Percentiles rank a stretch among this genome's conserved stretches.
Evolutionary conservation across 2,888 invertebrate species (phyloP).

Genomic region (Apamea monoglypha): DNA sequence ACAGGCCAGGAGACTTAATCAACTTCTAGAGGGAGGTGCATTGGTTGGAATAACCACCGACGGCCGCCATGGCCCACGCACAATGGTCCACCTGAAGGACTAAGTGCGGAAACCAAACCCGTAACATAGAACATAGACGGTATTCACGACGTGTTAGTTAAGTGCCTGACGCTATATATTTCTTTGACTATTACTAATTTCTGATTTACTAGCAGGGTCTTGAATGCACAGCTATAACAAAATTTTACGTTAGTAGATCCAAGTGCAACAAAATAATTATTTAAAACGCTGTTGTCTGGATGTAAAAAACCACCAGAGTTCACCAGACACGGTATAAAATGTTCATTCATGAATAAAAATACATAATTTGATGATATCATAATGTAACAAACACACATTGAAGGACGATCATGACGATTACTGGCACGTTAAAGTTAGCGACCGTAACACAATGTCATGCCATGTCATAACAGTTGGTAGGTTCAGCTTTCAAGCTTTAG

Average conservation of each 20-base stretch:
- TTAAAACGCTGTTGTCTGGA: neutral
- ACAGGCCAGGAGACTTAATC: too few species aligned
- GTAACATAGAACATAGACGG: too few species aligned
- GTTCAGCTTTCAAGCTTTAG: neutral
- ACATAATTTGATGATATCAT: slow-evolving; percentile 24
- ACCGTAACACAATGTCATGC: slow-evolving; percentile 10
- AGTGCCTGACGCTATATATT: neutral
- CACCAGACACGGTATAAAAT: slow-evolving; percentile 11
- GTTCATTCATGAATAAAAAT: slow-evolving; percentile 44
- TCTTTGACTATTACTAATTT: neutral
- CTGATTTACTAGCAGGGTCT: neutral
- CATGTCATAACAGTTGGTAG: neutral
- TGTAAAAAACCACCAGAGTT: neutral
- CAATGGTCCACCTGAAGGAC: too few species aligned
- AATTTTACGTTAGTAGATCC: neutral
- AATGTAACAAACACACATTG: slow-evolving; percentile 22
- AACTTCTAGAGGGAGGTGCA: too few species aligned
- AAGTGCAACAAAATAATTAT: neutral
- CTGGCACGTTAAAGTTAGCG: slow-evolving; percentile 7
- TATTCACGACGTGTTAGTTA: too few species aligned
- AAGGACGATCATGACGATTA: slow-evolving; percentile 41
- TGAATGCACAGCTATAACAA: neutral
- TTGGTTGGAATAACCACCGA: too few species aligned
- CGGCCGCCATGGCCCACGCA: too few species aligned
- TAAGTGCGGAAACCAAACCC: too few species aligned